Base-by-base conservation (phyloP, 2,888 invertebrate genomes). In the Allygus modestus region DNA sequence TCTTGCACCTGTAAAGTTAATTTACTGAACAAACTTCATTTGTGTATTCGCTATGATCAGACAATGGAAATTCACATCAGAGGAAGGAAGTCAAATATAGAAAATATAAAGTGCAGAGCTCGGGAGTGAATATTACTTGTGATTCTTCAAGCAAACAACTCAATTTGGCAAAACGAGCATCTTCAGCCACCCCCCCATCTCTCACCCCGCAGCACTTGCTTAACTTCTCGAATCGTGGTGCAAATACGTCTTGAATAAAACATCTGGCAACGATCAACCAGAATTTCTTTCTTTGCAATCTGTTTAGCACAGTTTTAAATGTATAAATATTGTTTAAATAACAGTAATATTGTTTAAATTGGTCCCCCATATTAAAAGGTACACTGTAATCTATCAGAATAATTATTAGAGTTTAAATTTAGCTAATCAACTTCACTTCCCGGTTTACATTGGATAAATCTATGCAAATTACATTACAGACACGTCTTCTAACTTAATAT, bases 141-240 rank as follows among this genome's bases (percentile, higher is more conserved):
- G 46, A 46, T 46, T 46, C 46, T 46, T 46, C 2, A 46, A 46
- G 46, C 46, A 46, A 46, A 46, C 46, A 46, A 46, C 46, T 17
- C 46, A 46, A 46, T 46, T 46, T 46, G 46, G n/a, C 46, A 46
- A 46, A 46, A 46, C 46, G 46, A 46, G 12, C 46, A 46, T 46
- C 46, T 46, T 9, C 46, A 46, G 46, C 17, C 2, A 1, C 46
- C 46, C 46, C 4, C 46, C 46, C 46, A 46, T 12, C 12, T 12
- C n/a, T 7, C 1, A 12, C n/a, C 37, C 37, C 37, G 5, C 7
- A 1, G 1, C 12, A 46, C n/a, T 46, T 46, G 46, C 46, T 17
- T 17, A 46, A 12, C 46, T 17, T 17, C 46, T 46, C n/a, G 17
- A 46, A 17, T 46, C 46, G 2, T 17, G 46, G 1, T 46, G 46